Evolutionary conservation across 2,888 invertebrate genomes (phyloP).

Genomic region (Stramonita haemastoma): DNA sequence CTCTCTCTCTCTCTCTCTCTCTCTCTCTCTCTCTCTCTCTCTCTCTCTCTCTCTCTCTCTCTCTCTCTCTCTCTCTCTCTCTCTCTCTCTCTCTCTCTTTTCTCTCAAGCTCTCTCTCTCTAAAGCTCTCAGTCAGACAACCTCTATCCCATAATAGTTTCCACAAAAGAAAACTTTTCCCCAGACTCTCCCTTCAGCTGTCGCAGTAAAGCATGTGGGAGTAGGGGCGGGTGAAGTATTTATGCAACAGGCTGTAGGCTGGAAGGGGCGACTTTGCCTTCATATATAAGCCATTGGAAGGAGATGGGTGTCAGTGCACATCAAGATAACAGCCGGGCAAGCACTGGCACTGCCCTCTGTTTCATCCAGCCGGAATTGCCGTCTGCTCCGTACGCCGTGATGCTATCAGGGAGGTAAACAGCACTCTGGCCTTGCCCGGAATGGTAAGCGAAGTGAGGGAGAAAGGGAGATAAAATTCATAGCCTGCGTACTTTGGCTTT

Average conservation of each 20-base stretch:
- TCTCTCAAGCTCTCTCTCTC: too few species aligned
- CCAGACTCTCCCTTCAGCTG: background rate
- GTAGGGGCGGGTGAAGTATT: background rate
- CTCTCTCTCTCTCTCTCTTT: too few species aligned
- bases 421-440: slow-evolving; percentile 11
- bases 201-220: background rate
- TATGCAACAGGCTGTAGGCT: background rate
- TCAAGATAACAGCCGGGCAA: slow-evolving; percentile 18
- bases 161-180: background rate
- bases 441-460: background rate
- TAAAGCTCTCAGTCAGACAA: too few species aligned
- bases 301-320: slow-evolving; percentile 9
- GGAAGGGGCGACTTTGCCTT: background rate
- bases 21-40: too few species aligned
- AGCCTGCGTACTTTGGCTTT: slow-evolving; percentile 1
- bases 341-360: background rate
- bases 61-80: too few species aligned
- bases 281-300: slow-evolving; percentile 28
- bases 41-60: too few species aligned
- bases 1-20: too few species aligned
- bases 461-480: slow-evolving; percentile 10
- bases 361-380: background rate
- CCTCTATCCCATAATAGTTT: background rate
- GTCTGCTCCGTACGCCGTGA: slow-evolving; percentile 25
- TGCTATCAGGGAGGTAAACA: slow-evolving; percentile 30